Evolutionary conservation across 2,797 vertebrate species (phyloP).

Genomic region (Hapalemur alaotrensis): DNA sequence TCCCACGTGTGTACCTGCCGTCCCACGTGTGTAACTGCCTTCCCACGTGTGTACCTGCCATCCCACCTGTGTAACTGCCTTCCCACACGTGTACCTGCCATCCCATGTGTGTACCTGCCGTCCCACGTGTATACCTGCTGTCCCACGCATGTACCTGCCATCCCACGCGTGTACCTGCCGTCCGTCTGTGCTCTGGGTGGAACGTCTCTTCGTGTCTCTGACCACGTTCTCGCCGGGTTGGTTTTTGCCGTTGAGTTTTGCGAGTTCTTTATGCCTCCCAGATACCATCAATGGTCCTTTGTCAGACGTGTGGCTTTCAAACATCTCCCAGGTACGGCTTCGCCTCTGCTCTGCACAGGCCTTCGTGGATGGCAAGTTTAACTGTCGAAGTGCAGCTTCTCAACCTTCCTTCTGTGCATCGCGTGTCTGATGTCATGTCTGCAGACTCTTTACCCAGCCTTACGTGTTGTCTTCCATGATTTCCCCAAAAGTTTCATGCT

Average conservation of each 20-base stretch:
- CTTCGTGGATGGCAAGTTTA: not conserved
- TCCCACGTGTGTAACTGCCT: too few species aligned
- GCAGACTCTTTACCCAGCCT: not conserved
- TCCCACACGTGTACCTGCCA: not conserved
- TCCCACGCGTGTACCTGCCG: too few species aligned
- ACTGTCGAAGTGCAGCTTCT: not conserved
- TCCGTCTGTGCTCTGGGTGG: not conserved
- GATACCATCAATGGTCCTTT: not conserved
- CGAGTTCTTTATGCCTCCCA: not conserved
- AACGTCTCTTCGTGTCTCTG: not conserved
- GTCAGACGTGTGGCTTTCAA: not conserved
- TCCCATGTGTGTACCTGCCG: too few species aligned
- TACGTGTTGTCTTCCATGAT: not conserved
- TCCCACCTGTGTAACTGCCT: too few species aligned
- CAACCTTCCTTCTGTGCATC: too few species aligned
- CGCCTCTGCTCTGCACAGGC: not conserved
- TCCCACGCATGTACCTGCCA: too few species aligned
- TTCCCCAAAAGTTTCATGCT: not conserved
- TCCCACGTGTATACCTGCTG: too few species aligned
- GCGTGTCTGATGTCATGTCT: too few species aligned
- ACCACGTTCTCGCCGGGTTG: not conserved
- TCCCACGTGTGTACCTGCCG: too few species aligned
- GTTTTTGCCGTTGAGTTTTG: not conserved
- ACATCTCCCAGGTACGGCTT: not conserved
- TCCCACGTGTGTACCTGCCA: too few species aligned